These are phyloP conservation scores for Tholera decimalis DNA, from an alignment of 2,888 invertebrate genomes.

Conservation along the genomic window DNA sequence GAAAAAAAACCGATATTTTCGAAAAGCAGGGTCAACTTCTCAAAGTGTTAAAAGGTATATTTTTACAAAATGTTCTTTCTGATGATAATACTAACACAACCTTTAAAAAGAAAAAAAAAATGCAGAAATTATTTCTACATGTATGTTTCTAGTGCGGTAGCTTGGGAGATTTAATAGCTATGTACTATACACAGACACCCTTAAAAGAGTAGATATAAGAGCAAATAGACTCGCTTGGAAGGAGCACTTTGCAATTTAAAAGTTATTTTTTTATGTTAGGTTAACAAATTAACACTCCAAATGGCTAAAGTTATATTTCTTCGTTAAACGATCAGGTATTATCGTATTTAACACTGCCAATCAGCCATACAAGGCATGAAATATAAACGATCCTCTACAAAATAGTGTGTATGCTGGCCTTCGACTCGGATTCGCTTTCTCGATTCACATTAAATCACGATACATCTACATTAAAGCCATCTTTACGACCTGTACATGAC, in stretches of 20 bases:
- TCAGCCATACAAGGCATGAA: conserved; percentile 3
- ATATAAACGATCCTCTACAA: conserved; percentile 26
- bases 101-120: not conserved
- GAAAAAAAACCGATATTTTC: not conserved
- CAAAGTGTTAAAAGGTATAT: not conserved
- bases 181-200: not conserved
- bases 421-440: conserved; percentile 38
- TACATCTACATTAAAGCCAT: conserved; percentile 35
- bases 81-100: not conserved
- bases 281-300: conserved; percentile 6
- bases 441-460: conserved; percentile 26
- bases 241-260: not conserved
- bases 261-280: not conserved
- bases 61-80: not conserved
- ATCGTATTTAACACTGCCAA: conserved; percentile 10
- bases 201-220: not conserved
- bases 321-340: not conserved
- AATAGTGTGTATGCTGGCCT: conserved; percentile 8
- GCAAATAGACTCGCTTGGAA: conserved; percentile 3
- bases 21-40: not conserved
- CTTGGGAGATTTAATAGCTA: not conserved
- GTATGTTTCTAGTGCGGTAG: not conserved
- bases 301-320: conserved; percentile 1
- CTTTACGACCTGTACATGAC: conserved; percentile 49
- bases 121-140: not conserved